A percentile compares a stretch with the other conserved stretches of the same genome.
phyloP scores from a whole-genome alignment of 2,888 invertebrate species.

The Leucania comma region DNA sequence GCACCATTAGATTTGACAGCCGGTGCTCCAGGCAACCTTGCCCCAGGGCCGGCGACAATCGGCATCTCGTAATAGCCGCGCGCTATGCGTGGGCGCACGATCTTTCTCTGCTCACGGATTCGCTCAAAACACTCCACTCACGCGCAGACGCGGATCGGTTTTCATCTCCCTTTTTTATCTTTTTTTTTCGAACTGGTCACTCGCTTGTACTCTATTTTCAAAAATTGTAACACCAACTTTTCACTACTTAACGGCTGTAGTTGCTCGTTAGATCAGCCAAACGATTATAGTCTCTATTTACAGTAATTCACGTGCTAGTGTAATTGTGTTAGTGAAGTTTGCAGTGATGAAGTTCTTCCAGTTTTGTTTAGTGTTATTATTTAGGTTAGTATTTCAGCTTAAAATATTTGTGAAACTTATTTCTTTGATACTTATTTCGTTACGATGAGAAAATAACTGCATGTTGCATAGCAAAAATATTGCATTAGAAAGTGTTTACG shows the following conservation, averaged over 20 bases:
- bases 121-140: conserved; percentile 84
- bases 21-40: conserved; percentile 86
- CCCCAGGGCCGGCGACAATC: conserved; percentile 84
- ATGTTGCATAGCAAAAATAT: conserved; percentile 17
- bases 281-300: conserved; percentile 14
- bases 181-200: neutral
- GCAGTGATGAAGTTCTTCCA: conserved; percentile 83
- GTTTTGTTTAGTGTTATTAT: conserved; percentile 83
- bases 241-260: too few relatives aligned
- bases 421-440: conserved; percentile 5
- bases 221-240: neutral
- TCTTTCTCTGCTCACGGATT: conserved; percentile 83
- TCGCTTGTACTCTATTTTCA: neutral
- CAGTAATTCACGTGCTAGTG: conserved; percentile 60
- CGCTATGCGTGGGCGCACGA: conserved; percentile 84
- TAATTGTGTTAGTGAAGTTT: conserved; percentile 56
- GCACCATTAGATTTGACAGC: conserved; percentile 49
- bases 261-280: neutral
- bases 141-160: conserved; percentile 81
- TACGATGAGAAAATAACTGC: neutral
- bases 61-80: conserved; percentile 85
- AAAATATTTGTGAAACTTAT: conserved; percentile 23
- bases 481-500: conserved; percentile 9
- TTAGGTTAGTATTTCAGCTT: conserved; percentile 76
- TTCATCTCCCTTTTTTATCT: conserved; percentile 75